phyloP scores from a whole-genome alignment of 2,797 vertebrate species.

The Denticeps clupeoides region DNA sequence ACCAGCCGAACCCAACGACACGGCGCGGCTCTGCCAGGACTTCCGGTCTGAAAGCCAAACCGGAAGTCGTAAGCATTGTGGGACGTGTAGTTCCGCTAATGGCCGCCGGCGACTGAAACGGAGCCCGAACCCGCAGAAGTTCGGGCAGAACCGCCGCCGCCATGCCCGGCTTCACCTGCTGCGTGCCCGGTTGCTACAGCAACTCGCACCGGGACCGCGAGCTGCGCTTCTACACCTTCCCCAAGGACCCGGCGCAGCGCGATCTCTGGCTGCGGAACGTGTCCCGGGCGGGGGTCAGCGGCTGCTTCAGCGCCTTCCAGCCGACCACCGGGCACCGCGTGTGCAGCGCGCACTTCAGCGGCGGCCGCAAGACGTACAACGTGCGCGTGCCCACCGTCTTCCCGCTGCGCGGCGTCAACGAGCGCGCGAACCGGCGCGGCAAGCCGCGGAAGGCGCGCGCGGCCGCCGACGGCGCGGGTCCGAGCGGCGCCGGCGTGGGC shows the following conservation, averaged over 20 bases:
- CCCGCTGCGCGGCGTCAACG: slow-evolving; percentile 84
- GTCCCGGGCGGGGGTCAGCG: slow-evolving; percentile 89
- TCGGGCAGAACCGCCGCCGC: too few relatives aligned
- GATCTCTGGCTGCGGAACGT: slow-evolving; percentile 95
- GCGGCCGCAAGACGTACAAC: slow-evolving; percentile 89
- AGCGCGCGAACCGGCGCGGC: slow-evolving; percentile 71
- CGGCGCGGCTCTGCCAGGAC: too few relatives aligned
- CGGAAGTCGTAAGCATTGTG: slow-evolving; percentile 70
- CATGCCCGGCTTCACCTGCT: slow-evolving; percentile 96
- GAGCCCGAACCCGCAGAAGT: slow-evolving; percentile 49
- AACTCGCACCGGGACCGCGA: slow-evolving; percentile 93
- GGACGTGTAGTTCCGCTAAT: slow-evolving; percentile 72
- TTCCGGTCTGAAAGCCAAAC: slow-evolving; percentile 53
- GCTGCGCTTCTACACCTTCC: slow-evolving; percentile 91
- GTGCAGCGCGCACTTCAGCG: slow-evolving; percentile 90
- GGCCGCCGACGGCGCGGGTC: slow-evolving; percentile 10
- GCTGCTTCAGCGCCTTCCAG: slow-evolving; percentile 96
- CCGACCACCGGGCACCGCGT: slow-evolving; percentile 93
- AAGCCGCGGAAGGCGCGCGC: slow-evolving; percentile 54
- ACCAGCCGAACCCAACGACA: too few relatives aligned
- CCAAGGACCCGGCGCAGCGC: slow-evolving; percentile 81
- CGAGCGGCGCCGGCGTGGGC: too few relatives aligned
- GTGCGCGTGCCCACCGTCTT: slow-evolving; percentile 88
- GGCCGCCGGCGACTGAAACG: slow-evolving; percentile 54
- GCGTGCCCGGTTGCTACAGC: slow-evolving; percentile 96